Base-by-base conservation (phyloP, 2,797 vertebrate species). In the Carduelis carduelis region DNA sequence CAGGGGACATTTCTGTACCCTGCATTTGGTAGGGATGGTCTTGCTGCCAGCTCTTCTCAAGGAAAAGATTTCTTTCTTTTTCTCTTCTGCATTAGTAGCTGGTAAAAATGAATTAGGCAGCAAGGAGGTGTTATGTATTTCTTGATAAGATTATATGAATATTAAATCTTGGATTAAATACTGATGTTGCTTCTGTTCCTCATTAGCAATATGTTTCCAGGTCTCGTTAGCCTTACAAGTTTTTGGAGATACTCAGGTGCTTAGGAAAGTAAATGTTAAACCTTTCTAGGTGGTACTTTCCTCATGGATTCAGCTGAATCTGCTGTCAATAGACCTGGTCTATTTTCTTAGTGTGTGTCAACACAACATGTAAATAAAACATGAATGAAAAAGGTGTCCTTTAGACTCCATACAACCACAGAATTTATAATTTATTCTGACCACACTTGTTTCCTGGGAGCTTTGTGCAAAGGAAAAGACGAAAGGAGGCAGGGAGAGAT, bases 281-380 rank as follows among this genome's bases (percentile, higher is more conserved):
- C 0, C 0, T 65, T 94, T 95, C 56, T 56, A 64, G 88, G 74
- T 90, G 83, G 43, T 94, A 8, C 22, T 82, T 96, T 74, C 82
- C 79, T 82, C 1, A 0, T 49, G 53, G 41, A 91, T 86, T 66
- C 70, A 79, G 66, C 85, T 69, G 76, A 92, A 76, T 66, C 77
- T 90, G 71, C 47, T 69, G 27, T 35, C 90, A 50, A 21, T 65
- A 94, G 49, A 80, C 11, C 27, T 1, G 17, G 30, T 71, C 4
- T 89, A 26, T 95, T 93, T 94, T 89, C 79, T 83, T 60, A 83
- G 69, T 24, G 26, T 71, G 82, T 93, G 87, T 96, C 92, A 95
- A 89, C 68, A 93, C 17, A 43, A 71, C 1, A 8, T 81, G 85
- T 91, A 95, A 96, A 96, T 92, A 89, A 89, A 94, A 65, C 50